Base-by-base conservation (phyloP, 1,140 invertebrate species). In the Anadara kagoshimensis region DNA sequence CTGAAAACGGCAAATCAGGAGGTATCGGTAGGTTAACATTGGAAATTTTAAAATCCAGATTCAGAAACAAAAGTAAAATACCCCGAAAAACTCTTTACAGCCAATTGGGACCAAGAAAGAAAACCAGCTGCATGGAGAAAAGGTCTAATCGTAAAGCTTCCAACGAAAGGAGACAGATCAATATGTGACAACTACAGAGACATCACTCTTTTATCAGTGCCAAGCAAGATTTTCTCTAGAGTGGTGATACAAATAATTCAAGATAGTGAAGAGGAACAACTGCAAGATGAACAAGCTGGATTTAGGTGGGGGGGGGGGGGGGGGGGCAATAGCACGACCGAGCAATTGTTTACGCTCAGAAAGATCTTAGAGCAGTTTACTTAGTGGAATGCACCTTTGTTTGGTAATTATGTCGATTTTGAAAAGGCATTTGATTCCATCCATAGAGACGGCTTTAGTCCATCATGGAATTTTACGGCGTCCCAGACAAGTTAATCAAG, bases 161-260 rank as follows among this genome's bases (percentile, higher is more conserved):
- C 57, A 24, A 59, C 36, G 26, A 41, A 59, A 41, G 57, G 57
- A 10, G 26, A 59, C 12, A 59, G 26, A 24, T 59, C 57, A 59
- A 36, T 59, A 2, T 59, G 57, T 43, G 57, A 59, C 57, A 59
- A 59, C 43, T 59, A 59, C 12, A 43, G 57, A 59, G 57, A 36
- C 57, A 41, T 59, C 26, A 59, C 36, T n/a, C 54, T 57, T 18
- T 26, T 57, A 57, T 57, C 54, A 57, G 20, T 57, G 54, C 54
- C 24, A 8, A 57, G 54, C 29, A 57, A 57, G 54, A 26, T 57
- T 20, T 57, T 57, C 54, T 57, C 54, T 26, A 57, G 24, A 57
- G 54, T 57, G 54, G 20, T 57, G 11, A 57, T 57, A 18, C 54
- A 22, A 57, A 57, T 20, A 57, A 57, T 57, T 18, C 54, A 57